Base-by-base conservation (phyloP, 2,888 invertebrate species). In the Invenusta paracnida region DNA sequence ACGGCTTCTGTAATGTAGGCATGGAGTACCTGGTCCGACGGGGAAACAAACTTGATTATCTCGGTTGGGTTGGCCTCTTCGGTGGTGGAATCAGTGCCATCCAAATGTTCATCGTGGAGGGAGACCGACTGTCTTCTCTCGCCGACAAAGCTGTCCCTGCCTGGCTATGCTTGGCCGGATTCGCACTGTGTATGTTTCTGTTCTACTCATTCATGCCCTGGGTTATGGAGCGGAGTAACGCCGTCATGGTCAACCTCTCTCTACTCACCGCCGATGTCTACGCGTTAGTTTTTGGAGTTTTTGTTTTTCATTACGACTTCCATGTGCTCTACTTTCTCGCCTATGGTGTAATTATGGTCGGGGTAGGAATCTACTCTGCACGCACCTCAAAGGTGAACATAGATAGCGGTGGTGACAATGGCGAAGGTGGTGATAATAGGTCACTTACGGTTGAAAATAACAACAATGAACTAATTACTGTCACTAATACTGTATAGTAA, bases 231-330 rank as follows among this genome's bases (percentile, higher is more conserved):
- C 93, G 94, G 89, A 95, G 95, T 13, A 95, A 95, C 13, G 94
- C 96, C n/a, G 94, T 95, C 82, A 93, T 95, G 88, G 93, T 95
- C 90, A 96, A 96, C 91, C 92, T 96, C 88, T 94, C 95, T 11
- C 93, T 96, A 87, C 92, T 96, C 86, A 95, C 95, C 0, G 94
- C 95, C 0, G 95, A 96, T 92, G 95, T 95, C 91, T 96, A 95
- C 91, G 94, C 95, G 0, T 93, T 96, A 27, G 93, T 96, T 83
- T 93, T 94, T 88, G 95, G 95, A 88, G 94, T 95, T 91, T 93
- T 94, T 89, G 93, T 95, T 88, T 95, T 95, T 92, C 94, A 94
- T 88, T 95, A 95, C 91, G 94, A 94, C 95, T 95, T 95, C 92
- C 95, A 95, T 91, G 93, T 94, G 29, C 92, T 96, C 86, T 95